phyloP scores from a whole-genome alignment of 2,888 invertebrate genomes.

The Conistra vaccinii region DNA sequence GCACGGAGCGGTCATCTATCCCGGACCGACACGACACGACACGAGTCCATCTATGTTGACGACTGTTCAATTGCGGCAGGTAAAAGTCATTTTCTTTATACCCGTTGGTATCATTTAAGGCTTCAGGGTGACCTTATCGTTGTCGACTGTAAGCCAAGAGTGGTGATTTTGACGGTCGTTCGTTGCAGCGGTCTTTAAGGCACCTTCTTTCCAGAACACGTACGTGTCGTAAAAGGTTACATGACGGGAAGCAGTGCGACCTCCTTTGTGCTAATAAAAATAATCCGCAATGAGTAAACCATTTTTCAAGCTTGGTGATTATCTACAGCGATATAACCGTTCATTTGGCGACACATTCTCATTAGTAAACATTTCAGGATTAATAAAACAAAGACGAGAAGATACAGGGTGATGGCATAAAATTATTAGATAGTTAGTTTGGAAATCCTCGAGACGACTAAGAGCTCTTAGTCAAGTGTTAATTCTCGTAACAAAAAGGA shows the following conservation, averaged over 20 bases:
- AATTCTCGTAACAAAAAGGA: constrained; percentile 51
- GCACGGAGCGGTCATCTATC: too few relatives aligned
- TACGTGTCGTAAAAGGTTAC: background rate
- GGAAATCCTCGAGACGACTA: constrained; percentile 4
- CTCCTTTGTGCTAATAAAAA: background rate
- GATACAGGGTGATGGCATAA: constrained; percentile 7
- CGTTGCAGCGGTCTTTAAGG: background rate
- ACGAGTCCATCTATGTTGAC: background rate
- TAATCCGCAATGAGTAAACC: background rate
- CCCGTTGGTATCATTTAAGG: background rate
- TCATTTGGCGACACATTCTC: background rate
- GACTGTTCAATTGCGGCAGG: too few relatives aligned
- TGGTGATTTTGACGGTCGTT: background rate
- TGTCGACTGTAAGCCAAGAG: background rate
- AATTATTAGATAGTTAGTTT: constrained; percentile 19
- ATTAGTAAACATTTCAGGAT: constrained; percentile 3
- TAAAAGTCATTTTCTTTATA: background rate
- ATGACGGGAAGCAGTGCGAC: background rate
- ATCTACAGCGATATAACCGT: too few relatives aligned
- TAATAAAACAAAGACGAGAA: constrained; percentile 4
- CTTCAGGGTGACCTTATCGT: background rate
- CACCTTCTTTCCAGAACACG: background rate
- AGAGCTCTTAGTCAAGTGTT: constrained; percentile 40
- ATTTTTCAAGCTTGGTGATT: background rate
- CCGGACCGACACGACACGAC: too few relatives aligned